Base-by-base conservation (phyloP, 1,140 invertebrate species). In the Bombus polaris region DNA sequence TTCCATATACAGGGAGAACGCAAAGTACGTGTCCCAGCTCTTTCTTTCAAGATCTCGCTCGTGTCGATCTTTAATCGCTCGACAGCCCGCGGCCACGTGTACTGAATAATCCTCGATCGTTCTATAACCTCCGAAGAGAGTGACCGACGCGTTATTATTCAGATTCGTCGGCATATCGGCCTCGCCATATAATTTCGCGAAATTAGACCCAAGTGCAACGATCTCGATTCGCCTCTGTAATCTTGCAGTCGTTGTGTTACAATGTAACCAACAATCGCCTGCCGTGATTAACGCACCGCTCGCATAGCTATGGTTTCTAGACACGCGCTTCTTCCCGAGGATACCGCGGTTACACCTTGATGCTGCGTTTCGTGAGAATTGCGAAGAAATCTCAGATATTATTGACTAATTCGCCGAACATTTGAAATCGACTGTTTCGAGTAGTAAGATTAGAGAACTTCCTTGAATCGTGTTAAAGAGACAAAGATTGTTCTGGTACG, bases 1-100 rank as follows among this genome's bases (percentile, higher is more conserved):
- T 87, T 87, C 82, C 83, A 80, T 85, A 82, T 89, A 89, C 86
- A 65, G 59, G 59, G 81, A 87, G 77, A 72, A 65, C 65, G 37
- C 47, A 32, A 83, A 79, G 79, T 86, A 70, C 47, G 71, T 35
- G 80, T 70, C 39, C 37, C 59, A 28, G 18, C 37, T 70, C 35
- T 57, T 75, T 62, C n/a, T 74, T 39, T 18, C 81, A 22, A 39
- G 71, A 75, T 81, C 13, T 18, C 15, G 28, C 59, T 57, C 44
- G n/a, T 28, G 47, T 71, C 53, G 74, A 37, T 70, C 37, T 53
- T 79, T 79, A 77, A 77, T 77, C 44, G 73, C 8, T 18, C n/a
- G 72, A 22, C 35, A 47, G 28, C 81, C 81, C 18, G n/a, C n/a
- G 70, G 37, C 28, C 80, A n/a, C n/a, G 22, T 6, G 15, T n/a